Evolutionary conservation across 1,140 invertebrate species (phyloP).

Genomic region (Bombus sibiricus): DNA sequence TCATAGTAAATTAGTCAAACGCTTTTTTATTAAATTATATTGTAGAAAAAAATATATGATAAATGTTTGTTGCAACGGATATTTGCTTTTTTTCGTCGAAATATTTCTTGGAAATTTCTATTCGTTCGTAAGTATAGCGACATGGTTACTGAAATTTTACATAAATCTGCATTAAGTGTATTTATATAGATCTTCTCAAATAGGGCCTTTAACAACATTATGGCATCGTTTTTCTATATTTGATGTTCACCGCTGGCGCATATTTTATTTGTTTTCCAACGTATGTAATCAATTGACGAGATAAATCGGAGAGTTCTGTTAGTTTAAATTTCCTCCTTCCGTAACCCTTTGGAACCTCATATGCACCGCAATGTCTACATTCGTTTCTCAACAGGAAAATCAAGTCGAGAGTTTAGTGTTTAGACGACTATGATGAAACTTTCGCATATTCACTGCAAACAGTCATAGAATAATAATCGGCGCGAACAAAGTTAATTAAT

Average conservation of each 20-base stretch:
- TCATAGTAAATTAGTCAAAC: neutral
- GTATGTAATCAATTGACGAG: neutral
- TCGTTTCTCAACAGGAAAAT: conserved; percentile 10
- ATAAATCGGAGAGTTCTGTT: neutral
- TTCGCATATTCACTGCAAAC: neutral
- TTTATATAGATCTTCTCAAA: too few relatives aligned
- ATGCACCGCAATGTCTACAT: conserved; percentile 6
- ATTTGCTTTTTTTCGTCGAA: too few relatives aligned
- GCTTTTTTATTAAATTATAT: too few relatives aligned
- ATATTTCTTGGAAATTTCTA: too few relatives aligned
- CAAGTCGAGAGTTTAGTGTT: neutral
- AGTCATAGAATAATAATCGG: neutral
- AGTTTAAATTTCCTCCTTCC: conserved; percentile 2
- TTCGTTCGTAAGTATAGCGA: neutral
- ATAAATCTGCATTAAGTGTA: neutral
- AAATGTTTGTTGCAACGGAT: neutral
- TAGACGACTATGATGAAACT: neutral
- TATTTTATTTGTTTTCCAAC: neutral
- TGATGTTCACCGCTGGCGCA: neutral
- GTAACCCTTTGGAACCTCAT: neutral
- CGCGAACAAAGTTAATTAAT: neutral
- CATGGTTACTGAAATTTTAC: neutral
- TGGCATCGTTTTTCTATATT: neutral
- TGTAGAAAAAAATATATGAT: neutral
- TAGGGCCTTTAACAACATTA: too few relatives aligned